Base-by-base conservation (phyloP, 2,113 vertebrate genomes). In the Clarias macrocephalus region DNA sequence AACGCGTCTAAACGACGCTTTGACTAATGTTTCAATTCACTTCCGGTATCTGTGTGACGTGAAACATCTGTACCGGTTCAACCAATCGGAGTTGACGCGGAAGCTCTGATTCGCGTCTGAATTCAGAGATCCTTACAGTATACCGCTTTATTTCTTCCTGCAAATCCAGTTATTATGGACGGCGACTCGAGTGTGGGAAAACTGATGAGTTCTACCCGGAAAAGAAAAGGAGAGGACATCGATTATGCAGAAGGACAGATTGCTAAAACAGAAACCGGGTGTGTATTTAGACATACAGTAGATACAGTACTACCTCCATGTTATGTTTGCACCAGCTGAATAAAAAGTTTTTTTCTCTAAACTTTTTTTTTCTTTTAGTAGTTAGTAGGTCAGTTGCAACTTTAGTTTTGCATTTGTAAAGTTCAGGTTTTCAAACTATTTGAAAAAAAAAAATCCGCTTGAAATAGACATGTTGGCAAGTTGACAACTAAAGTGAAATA, bases 181-280 rank as follows among this genome's bases (percentile, higher is more conserved):
- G 52, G 66, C 21, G 30, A 56, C 13, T 33, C 30, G 33, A 33
- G 72, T 1, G 16, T 1, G 6, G 8, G 18, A 3, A 11, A 60
- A 63, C 9, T 28, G 3, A 13, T 10, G 13, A 13, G 4, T 70
- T 48, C 23, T 15, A 63, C 21, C 11, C 79, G 15, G 48, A 88
- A 70, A 54, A 92, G 19, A 56, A 84, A 79, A 54, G 73, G 75
- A 59, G 88, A 88, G 37, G 59, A 76, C 18, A 42, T 13, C 2
- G 80, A 37, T 48, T 80, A 8, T 65, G 60, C 0, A 0, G 85
- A 0, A 1, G 63, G 1, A 56, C 91, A 90, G 66, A 70, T 54
- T 65, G 30, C 33, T 5, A 87, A 37, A 87, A 79, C 6, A 2
- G 88, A 91, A 18, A 59, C 62, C 1, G 80, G 52, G 86, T 83